Conservation (phyloP, 2,888 invertebrate genomes). For the Bugulina stolonifera region DNA sequence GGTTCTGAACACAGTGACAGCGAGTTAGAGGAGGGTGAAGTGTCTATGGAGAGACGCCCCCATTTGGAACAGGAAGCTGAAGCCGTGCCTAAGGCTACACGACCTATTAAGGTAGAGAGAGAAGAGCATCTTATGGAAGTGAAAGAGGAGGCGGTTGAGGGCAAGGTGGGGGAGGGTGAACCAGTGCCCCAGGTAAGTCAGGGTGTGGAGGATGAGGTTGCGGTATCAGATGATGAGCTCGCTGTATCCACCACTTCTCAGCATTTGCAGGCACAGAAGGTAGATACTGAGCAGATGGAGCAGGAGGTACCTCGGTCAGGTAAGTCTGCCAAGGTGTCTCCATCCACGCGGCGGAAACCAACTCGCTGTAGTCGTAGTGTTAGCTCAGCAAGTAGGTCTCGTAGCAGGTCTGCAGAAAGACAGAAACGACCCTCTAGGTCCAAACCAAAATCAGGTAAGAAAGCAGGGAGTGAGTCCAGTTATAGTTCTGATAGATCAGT, state of each 20-base stretch:
- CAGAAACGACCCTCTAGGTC: too few relatives aligned
- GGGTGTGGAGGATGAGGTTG: background rate
- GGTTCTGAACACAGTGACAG: background rate
- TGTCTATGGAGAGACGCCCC: background rate
- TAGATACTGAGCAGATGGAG: background rate
- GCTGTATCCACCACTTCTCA: background rate
- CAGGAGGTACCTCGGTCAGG: background rate
- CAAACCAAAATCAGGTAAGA: conserved; percentile 17
- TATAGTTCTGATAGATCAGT: background rate
- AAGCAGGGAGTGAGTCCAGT: background rate
- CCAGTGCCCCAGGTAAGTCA: background rate
- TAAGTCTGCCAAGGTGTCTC: background rate
- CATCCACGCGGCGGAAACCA: background rate
- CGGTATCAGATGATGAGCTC: background rate
- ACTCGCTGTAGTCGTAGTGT: background rate
- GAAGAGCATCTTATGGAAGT: background rate
- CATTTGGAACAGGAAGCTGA: background rate
- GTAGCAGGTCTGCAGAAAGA: conserved; percentile 9
- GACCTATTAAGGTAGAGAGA: background rate
- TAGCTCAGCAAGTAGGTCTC: conserved; percentile 3
- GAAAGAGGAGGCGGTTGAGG: background rate
- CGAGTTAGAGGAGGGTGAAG: conserved; percentile 14
- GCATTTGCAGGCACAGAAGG: background rate
- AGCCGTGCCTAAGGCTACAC: background rate
- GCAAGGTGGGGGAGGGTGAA: background rate